These are phyloP conservation scores for Vannuccia rotundouncinata DNA, from an alignment of 2,888 invertebrate genomes.

Conservation along the genomic window DNA sequence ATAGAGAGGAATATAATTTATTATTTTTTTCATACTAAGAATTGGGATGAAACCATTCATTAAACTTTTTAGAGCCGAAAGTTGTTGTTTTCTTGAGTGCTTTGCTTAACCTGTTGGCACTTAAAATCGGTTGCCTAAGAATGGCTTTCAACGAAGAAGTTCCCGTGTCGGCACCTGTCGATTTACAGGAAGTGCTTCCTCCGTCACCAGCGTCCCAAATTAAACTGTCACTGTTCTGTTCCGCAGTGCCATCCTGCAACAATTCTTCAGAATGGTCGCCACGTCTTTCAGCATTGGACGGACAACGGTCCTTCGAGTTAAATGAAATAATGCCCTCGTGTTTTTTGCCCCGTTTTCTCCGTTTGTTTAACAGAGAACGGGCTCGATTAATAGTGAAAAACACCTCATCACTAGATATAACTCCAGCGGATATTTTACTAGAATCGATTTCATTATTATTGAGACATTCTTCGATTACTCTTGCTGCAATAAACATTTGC, in stretches of 20 bases:
- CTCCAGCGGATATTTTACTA: background rate
- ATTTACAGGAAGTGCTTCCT: background rate
- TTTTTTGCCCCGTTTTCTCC: background rate
- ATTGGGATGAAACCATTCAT: constrained; percentile 22
- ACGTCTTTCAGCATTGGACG: background rate
- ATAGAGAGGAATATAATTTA: no score
- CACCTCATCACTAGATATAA: no score
- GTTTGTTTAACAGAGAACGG: background rate
- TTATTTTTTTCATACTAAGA: no score
- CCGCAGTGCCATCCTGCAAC: background rate
- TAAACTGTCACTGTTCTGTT: background rate
- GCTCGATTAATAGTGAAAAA: background rate
- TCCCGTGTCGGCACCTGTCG: background rate
- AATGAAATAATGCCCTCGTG: background rate
- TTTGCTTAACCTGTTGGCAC: background rate
- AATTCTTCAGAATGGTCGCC: background rate
- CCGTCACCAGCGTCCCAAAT: background rate
- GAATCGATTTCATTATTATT: background rate
- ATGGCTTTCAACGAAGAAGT: background rate
- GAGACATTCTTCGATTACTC: background rate
- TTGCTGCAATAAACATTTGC: background rate
- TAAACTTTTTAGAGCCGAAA: constrained; percentile 19
- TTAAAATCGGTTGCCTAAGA: background rate
- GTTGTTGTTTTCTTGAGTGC: background rate
- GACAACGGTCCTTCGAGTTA: background rate